These are phyloP conservation scores for Rhinella marina DNA, from an alignment of 2,797 vertebrate genomes.

Conservation along the genomic window DNA sequence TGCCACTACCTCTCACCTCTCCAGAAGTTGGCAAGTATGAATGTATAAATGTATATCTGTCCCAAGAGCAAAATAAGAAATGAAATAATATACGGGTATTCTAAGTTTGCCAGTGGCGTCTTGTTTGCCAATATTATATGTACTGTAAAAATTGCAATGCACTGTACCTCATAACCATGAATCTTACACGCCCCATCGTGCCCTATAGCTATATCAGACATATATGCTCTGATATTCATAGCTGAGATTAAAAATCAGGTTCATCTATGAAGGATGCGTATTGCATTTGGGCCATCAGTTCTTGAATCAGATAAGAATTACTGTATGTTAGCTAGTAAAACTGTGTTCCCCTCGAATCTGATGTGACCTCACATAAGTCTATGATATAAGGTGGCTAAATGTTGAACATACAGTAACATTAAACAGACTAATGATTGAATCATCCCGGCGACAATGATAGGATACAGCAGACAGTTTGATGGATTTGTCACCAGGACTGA, in stretches of 20 bases:
- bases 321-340: neutral
- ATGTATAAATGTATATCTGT: too few relatives aligned
- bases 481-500: conserved; percentile 77
- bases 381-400: conserved; percentile 49
- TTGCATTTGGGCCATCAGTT: neutral
- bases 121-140: too few relatives aligned
- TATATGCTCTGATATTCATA: neutral
- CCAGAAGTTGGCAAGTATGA: too few relatives aligned
- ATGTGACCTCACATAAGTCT: conserved; percentile 46
- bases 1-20: too few relatives aligned
- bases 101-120: too few relatives aligned
- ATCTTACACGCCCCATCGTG: neutral
- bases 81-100: too few relatives aligned
- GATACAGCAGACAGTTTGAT: conserved; percentile 78
- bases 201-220: neutral
- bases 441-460: conserved; percentile 72
- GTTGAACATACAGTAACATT: conserved; percentile 57
- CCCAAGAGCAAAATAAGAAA: too few relatives aligned
- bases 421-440: conserved; percentile 72
- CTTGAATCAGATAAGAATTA: neutral
- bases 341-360: conserved; percentile 31
- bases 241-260: neutral
- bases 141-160: too few relatives aligned
- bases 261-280: neutral
- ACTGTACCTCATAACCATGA: too few relatives aligned